Base-by-base conservation (phyloP, 1,140 invertebrate genomes). In the Calephelis nemesis region DNA sequence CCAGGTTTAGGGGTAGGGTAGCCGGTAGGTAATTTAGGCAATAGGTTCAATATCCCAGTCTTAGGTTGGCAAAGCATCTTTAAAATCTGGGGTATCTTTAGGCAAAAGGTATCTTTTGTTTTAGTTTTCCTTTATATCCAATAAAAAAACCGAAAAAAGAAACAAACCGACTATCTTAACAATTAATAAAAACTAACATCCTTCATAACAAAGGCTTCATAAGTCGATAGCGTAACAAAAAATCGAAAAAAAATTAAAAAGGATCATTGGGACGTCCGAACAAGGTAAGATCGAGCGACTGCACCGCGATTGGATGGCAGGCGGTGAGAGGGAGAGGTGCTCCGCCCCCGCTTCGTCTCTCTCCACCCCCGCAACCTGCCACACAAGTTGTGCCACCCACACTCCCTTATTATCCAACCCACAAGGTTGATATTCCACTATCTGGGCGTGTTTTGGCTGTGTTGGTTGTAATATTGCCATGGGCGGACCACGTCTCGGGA, bases 401-500 rank as follows among this genome's bases (percentile, higher is more conserved):
- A 78, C 49, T 75, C 74, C 75, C 76, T 77, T 85, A 76, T 67
- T 19, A n/a, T 9, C 58, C 7, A 5, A n/a, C 9, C 0, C 0
- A 39, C 81, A 90, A 78, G 72, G 82, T 82, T 68, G 39, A 81
- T 40, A 74, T 74, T 88, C 40, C 30, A 42, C 69, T 65, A 50
- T 15, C 48, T 49, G 71, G 69, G 63, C 72, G 78, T 75, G 75
- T 67, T 60, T 69, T 45, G 67, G 69, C 47, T 60, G 72, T 70
- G 78, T 85, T 87, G 84, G 83, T 82, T 79, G 77, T 83, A 87
- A 86, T 85, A 84, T 79, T 73, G 81, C 83, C 87, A 90, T 91
- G 87, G 88, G 88, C 88, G 88, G 84, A 88, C 78, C 86, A 79
- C 72, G 80, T 73, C 76, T 83, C 78, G 76, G 75, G 81, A 81